phyloP scores from a whole-genome alignment of 1,140 invertebrate genomes.

The Camponotus floridanus region DNA sequence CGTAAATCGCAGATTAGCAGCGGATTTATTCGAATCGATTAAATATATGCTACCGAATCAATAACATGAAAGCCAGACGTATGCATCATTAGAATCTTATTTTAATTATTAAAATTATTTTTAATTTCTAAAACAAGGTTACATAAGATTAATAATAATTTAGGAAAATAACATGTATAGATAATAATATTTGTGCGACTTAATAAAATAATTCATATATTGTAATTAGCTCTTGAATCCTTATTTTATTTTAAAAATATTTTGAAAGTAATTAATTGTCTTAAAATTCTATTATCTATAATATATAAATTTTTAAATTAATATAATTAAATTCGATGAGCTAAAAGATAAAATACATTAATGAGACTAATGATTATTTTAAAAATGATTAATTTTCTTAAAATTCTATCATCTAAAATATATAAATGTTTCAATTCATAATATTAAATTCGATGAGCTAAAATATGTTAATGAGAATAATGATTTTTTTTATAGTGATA shows the following conservation, averaged over 20 bases:
- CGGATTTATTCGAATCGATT: slow-evolving; percentile 17
- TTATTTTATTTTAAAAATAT: background rate
- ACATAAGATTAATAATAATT: background rate
- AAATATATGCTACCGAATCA: background rate
- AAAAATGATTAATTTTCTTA: too few species aligned
- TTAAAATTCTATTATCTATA: too few species aligned
- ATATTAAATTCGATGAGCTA: too few species aligned
- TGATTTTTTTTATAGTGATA: background rate
- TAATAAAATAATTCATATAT: slow-evolving; percentile 5
- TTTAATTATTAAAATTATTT: background rate
- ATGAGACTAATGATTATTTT: too few species aligned
- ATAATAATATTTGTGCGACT: background rate
- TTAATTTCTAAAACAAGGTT: too few species aligned
- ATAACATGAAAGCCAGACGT: background rate
- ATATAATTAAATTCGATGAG: too few species aligned
- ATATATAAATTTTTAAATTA: too few species aligned
- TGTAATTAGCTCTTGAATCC: background rate
- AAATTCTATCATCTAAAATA: too few species aligned
- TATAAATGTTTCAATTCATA: too few species aligned
- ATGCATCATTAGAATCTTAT: background rate
- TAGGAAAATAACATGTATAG: background rate
- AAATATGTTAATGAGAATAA: too few species aligned
- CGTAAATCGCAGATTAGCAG: slow-evolving; percentile 7
- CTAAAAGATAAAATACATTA: too few species aligned
- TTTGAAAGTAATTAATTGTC: too few species aligned